phyloP scores from a whole-genome alignment of 2,888 invertebrate species.

The Synergus japonicus region DNA sequence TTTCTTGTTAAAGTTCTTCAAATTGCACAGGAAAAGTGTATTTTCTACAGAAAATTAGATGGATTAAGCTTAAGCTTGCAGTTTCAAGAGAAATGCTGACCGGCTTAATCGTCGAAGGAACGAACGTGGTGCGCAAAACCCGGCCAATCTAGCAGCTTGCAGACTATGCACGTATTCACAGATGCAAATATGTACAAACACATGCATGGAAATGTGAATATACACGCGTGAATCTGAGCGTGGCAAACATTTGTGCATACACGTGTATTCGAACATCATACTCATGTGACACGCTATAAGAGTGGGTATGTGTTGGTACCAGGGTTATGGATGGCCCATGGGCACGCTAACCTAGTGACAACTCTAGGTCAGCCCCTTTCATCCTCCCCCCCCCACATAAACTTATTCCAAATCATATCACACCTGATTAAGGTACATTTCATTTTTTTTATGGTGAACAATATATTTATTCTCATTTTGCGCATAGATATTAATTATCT shows the following conservation, averaged over 20 bases:
- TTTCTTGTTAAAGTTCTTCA: not conserved
- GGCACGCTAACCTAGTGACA: conserved; percentile 75
- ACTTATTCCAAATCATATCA: conserved; percentile 42
- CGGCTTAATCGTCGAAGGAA: conserved; percentile 51
- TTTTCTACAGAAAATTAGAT: conserved; percentile 6
- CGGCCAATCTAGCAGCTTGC: conserved; percentile 51
- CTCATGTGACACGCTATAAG: conserved; percentile 31
- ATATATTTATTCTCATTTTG: not conserved
- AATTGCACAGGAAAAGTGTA: not conserved
- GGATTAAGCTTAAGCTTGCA: conserved; percentile 36
- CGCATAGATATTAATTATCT: no score
- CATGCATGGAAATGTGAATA: conserved; percentile 44
- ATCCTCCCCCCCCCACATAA: conserved; percentile 44
- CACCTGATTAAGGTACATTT: not conserved
- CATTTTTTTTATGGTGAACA: not conserved
- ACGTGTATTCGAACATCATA: conserved; percentile 16
- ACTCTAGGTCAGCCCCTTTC: conserved; percentile 72
- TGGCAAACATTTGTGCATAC: conserved; percentile 23
- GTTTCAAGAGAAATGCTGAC: conserved; percentile 51
- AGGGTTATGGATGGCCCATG: conserved; percentile 73
- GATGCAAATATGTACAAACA: conserved; percentile 44
- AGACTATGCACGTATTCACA: conserved; percentile 49
- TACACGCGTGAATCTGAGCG: conserved; percentile 17
- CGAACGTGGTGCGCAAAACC: conserved; percentile 47
- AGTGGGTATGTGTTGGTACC: conserved; percentile 57